Conservation (phyloP, 2,888 invertebrate species). For the Herminia tarsipennalis region DNA sequence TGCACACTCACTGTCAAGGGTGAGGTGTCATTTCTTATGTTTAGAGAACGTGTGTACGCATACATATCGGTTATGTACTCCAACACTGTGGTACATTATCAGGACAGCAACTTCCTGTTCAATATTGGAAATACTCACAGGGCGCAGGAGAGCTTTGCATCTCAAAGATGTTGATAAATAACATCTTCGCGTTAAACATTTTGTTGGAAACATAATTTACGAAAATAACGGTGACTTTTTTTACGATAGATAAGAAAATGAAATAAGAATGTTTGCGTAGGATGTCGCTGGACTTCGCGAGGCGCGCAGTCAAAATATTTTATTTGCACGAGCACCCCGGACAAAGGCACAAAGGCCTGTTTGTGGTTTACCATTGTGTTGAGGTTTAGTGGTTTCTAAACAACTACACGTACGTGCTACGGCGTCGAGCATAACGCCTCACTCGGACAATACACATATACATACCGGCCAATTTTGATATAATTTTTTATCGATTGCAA, state of each 20-base stretch:
- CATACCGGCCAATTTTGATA: too few relatives aligned
- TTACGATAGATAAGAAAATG: slow-evolving; percentile 33
- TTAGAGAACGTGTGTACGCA: slow-evolving; percentile 43
- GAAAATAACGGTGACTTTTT: slow-evolving; percentile 20
- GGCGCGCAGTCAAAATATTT: slow-evolving; percentile 65
- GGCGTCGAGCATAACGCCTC: slow-evolving; percentile 17
- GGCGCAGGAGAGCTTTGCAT: neutral
- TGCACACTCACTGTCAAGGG: slow-evolving; percentile 53
- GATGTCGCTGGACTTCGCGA: slow-evolving; percentile 45
- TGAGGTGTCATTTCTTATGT: slow-evolving; percentile 63
- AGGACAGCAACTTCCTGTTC: slow-evolving; percentile 30
- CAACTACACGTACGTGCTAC: slow-evolving; percentile 54
- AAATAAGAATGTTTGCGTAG: slow-evolving; percentile 53
- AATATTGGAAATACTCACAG: slow-evolving; percentile 23
- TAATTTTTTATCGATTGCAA: too few relatives aligned
- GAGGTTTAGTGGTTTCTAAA: slow-evolving; percentile 66
- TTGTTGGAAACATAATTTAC: neutral
- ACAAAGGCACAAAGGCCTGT: slow-evolving; percentile 68
- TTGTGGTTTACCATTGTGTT: slow-evolving; percentile 69
- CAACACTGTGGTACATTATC: slow-evolving; percentile 24
- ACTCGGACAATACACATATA: too few relatives aligned
- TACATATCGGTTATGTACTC: slow-evolving; percentile 35
- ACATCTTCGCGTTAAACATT: neutral
- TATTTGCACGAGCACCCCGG: slow-evolving; percentile 62
- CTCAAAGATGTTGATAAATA: slow-evolving; percentile 19